Conservation (phyloP, 2,113 vertebrate genomes). For the Hippopotamus amphibius region DNA sequence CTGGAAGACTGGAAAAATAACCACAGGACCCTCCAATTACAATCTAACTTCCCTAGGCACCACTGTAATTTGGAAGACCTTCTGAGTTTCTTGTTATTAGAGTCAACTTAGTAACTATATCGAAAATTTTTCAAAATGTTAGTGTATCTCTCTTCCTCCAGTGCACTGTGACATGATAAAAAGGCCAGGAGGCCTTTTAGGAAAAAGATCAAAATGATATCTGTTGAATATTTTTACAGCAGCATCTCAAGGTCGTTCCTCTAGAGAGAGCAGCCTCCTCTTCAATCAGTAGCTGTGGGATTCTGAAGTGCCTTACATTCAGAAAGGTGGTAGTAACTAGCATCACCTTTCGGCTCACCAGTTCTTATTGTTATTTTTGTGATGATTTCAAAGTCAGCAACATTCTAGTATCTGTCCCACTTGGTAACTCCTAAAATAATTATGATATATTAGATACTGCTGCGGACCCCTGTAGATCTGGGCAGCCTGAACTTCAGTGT, state of each 20-base stretch:
- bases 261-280: neutral
- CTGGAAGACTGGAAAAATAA: neutral
- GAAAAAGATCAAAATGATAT: neutral
- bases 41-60: neutral
- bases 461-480: neutral
- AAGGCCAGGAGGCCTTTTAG: neutral
- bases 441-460: neutral
- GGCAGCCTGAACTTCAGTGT: neutral
- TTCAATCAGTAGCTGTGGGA: neutral
- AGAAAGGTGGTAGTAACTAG: neutral
- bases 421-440: neutral
- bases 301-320: neutral
- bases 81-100: neutral
- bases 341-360: neutral
- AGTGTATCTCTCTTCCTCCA: neutral
- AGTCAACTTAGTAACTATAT: neutral
- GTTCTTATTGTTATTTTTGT: neutral
- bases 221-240: neutral
- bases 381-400: neutral
- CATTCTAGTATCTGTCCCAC: neutral
- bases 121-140: neutral
- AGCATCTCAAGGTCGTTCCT: neutral
- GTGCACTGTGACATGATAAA: neutral
- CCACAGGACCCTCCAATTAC: neutral
- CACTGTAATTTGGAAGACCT: neutral